phyloP scores from a whole-genome alignment of 2,888 invertebrate genomes.

The Drosophila macrothrix region DNA sequence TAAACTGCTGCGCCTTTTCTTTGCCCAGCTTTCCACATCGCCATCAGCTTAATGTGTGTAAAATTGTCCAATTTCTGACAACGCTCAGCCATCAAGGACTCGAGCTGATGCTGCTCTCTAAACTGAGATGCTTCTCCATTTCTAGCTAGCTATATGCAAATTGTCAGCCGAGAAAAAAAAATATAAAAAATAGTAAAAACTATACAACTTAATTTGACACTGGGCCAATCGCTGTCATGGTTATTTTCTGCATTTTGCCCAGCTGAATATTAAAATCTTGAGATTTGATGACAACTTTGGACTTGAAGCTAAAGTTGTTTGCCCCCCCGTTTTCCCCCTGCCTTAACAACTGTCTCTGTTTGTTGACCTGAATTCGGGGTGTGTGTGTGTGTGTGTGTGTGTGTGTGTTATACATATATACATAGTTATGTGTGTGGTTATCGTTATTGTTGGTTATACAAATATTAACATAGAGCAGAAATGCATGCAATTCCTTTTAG shows the following conservation, averaged over 20 bases:
- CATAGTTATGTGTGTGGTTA: slow-evolving; percentile 30
- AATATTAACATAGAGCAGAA: slow-evolving; percentile 48
- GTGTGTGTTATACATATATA: slow-evolving; percentile 13
- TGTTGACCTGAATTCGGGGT: slow-evolving; percentile 50
- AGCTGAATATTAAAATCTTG: slow-evolving; percentile 46
- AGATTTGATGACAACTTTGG: slow-evolving; percentile 58
- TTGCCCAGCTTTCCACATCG: slow-evolving; percentile 15
- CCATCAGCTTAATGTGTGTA: slow-evolving; percentile 49
- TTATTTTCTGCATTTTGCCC: slow-evolving; percentile 66
- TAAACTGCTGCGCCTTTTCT: slow-evolving; percentile 26
- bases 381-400: background rate
- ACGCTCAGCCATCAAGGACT: slow-evolving; percentile 10
- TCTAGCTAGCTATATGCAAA: slow-evolving; percentile 28
- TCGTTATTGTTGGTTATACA: slow-evolving; percentile 43
- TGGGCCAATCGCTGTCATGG: slow-evolving; percentile 58
- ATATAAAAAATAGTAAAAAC: background rate
- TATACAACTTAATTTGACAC: slow-evolving; percentile 27
- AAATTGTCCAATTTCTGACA: slow-evolving; percentile 38
- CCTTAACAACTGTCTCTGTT: slow-evolving; percentile 15
- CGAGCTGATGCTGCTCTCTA: background rate
- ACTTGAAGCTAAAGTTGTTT: slow-evolving; percentile 28
- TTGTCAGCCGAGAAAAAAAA: background rate
- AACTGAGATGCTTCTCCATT: slow-evolving; percentile 2
- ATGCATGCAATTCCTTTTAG: slow-evolving; percentile 47
- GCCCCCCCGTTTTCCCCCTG: slow-evolving; percentile 1